phyloP scores from a whole-genome alignment of 2,888 invertebrate species.

The Dioctria rufipes region DNA sequence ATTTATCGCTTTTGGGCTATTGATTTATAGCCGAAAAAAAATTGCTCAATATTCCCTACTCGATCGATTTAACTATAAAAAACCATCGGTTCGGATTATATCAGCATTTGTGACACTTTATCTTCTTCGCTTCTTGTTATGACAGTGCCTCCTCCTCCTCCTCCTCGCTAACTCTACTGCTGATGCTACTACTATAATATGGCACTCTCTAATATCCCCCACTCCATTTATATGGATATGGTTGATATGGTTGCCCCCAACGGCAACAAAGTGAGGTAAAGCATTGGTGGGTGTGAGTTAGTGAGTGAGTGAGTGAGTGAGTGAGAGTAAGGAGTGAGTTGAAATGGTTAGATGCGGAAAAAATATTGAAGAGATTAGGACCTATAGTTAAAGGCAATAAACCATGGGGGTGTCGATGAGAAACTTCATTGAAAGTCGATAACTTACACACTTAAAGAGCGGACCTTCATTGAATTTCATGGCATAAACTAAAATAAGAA shows the following conservation, averaged over 20 bases:
- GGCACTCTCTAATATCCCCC: too few species aligned
- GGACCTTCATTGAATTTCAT: constrained; percentile 16
- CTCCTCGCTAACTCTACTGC: too few species aligned
- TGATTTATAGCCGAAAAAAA: constrained; percentile 16
- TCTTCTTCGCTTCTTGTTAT: constrained; percentile 13
- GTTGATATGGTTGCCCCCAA: background rate
- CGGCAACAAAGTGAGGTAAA: background rate
- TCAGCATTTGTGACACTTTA: constrained; percentile 18
- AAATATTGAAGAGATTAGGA: constrained; percentile 13
- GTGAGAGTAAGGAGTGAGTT: background rate
- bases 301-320: too few species aligned
- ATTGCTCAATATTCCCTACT: constrained; percentile 13
- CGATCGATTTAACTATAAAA: constrained; percentile 14
- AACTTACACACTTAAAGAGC: constrained; percentile 16
- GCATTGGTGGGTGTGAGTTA: too few species aligned
- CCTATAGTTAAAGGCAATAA: constrained; percentile 13
- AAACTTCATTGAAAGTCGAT: constrained; percentile 18
- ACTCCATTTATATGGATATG: background rate
- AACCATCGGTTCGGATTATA: constrained; percentile 15
- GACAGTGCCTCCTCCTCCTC: background rate
- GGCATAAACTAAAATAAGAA: background rate
- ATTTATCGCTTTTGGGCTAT: constrained; percentile 16
- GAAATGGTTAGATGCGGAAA: background rate
- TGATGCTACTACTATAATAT: too few species aligned
- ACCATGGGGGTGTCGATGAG: constrained; percentile 18